Conservation (phyloP, 2,113 vertebrate species). For the Megaleporinus macrocephalus region DNA sequence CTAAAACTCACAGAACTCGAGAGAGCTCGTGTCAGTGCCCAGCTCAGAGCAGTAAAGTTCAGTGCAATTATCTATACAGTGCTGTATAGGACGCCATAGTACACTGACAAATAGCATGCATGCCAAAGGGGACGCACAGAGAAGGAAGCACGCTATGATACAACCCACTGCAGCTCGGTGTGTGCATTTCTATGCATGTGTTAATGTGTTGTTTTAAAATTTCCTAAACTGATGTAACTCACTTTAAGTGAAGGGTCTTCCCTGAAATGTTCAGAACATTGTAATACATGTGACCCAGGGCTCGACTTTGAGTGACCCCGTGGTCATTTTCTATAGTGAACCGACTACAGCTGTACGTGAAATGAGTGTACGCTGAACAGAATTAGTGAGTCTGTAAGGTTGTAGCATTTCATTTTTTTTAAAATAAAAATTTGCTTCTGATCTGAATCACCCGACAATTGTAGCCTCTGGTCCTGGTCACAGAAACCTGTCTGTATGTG, state of each 20-base stretch:
- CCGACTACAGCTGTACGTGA: background rate
- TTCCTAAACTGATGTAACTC: background rate
- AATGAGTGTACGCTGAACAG: too few relatives aligned
- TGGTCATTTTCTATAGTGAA: background rate
- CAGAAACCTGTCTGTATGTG: background rate
- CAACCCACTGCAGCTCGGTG: conserved; percentile 75
- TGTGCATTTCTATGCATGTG: conserved; percentile 14
- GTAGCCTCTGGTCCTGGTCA: background rate
- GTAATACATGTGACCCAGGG: background rate
- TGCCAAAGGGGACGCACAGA: conserved; percentile 71
- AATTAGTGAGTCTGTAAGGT: background rate
- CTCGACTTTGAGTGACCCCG: background rate
- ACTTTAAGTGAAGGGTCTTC: background rate
- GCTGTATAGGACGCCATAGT: conserved; percentile 73
- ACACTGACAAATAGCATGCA: conserved; percentile 75
- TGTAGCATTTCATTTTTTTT: background rate
- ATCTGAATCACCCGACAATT: background rate
- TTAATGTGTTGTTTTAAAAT: background rate
- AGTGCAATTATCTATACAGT: conserved; percentile 80
- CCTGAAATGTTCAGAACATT: background rate
- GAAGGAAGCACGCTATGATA: conserved; percentile 76
- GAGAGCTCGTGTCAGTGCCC: conserved; percentile 41
- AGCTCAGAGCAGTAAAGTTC: conserved; percentile 69
- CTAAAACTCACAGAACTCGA: conserved; percentile 12
- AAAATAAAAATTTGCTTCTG: background rate